Percentiles rank a stretch among this genome's conserved stretches.
Evolutionary conservation across 1,140 invertebrate genomes (phyloP).

Genomic region (Hycleus cichorii): DNA sequence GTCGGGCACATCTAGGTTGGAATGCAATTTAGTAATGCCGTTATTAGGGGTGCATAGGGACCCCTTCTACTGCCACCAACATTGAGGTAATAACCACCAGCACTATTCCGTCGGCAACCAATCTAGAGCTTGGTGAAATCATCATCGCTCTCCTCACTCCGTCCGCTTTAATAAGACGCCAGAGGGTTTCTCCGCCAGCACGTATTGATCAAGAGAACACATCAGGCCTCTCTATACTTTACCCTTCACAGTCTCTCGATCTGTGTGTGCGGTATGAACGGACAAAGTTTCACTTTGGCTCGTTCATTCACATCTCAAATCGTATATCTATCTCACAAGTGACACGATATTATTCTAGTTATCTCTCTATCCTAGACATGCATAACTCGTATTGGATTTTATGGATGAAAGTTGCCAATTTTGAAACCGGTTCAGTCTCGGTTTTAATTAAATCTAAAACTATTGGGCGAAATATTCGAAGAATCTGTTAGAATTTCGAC

Average conservation of each 20-base stretch:
- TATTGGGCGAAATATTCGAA: constrained; percentile 24
- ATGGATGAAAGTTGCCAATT: too few species aligned
- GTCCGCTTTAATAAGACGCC: constrained; percentile 27
- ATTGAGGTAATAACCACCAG: constrained; percentile 19
- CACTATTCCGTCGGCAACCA: constrained; percentile 20
- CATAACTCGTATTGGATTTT: neutral
- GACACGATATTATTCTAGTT: too few species aligned
- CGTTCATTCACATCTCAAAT: neutral
- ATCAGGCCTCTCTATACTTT: constrained; percentile 6
- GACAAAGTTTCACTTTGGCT: constrained; percentile 20
- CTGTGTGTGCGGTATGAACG: neutral
- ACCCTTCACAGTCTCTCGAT: neutral
- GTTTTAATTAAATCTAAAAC: constrained; percentile 26
- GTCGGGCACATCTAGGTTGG: too few species aligned
- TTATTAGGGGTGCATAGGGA: too few species aligned
- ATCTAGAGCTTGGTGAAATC: constrained; percentile 21
- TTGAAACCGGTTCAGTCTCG: neutral
- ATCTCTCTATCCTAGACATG: neutral
- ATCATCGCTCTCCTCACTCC: constrained; percentile 21
- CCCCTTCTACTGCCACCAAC: neutral
- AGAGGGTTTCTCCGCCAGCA: constrained; percentile 22
- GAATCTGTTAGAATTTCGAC: neutral
- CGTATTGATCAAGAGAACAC: constrained; percentile 10
- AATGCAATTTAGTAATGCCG: too few species aligned
- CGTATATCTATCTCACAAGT: too few species aligned